Evolutionary conservation across 2,113 vertebrate genomes (phyloP), one percentile per base, ranked within the genome.

Genomic region (Pangasianodon hypophthalmus): DNA sequence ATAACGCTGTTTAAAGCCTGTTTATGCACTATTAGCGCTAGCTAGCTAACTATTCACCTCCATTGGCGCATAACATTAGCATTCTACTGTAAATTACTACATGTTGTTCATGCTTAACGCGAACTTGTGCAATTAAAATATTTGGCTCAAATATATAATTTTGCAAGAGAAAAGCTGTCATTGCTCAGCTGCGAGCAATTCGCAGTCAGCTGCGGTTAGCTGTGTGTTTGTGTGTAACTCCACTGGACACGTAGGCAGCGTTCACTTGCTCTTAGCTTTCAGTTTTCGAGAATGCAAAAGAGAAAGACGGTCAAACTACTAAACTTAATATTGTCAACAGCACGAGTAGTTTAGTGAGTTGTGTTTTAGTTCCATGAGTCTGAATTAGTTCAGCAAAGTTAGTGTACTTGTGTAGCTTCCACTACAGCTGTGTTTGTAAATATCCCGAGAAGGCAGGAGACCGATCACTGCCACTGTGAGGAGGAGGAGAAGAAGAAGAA

Each of bases 361-460:
- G 1, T 29, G 2, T 52, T 29, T 29, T 26, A 44, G 21, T 41
- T 84, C 24, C 32, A 14, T 60, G 16, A 19, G 14, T 54, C 2
- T 81, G 29, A 16, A 18, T 81, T 16, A n/a, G 19, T 52, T 14
- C 29, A 54, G 79, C 4, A 7, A 56, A 37, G 50, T 32, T 8
- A 9, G 10, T 18, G 10, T 29, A 7, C 2, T 54, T 58, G 32
- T 32, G 32, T 46, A 56, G 37, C 41, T 1, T n/a, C 6, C 80
- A 16, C 73, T 92, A 88, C 93, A 94, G 93, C 93, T 94, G 93
- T 95, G 95, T 94, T 95, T 93, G 94, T 95, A 95, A 94, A 95
- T 92, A 95, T 18, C 18, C 58, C 18, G 75, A n/a, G 82, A 18
- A 58, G 91, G 88, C 14, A 13, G 13, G 54, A 90, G 90, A 41